Conservation (phyloP, 2,888 invertebrate genomes). For the Stegophylla sp. region DNA sequence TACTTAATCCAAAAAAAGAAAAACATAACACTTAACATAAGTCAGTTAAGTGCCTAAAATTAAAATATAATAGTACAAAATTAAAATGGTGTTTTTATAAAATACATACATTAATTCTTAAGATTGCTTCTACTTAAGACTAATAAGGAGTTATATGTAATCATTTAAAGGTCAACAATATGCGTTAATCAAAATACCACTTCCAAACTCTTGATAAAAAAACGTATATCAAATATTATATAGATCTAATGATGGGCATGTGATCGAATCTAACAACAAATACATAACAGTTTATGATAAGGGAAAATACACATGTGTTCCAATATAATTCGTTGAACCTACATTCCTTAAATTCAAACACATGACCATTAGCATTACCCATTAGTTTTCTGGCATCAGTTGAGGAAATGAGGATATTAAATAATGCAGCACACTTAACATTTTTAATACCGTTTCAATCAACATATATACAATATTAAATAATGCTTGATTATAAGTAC, state of each 20-base stretch:
- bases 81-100: not conserved
- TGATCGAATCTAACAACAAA: slow-evolving; percentile 14
- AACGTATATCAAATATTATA: slow-evolving; percentile 7
- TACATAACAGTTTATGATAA: slow-evolving; percentile 44
- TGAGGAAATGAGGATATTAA: not conserved
- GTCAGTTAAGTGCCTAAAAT: not conserved
- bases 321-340: slow-evolving; percentile 9
- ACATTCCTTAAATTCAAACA: slow-evolving; percentile 43
- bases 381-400: slow-evolving; percentile 38
- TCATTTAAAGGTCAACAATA: slow-evolving; percentile 30
- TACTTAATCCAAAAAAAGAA: not conserved
- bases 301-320: slow-evolving; percentile 18
- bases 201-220: slow-evolving; percentile 13
- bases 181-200: slow-evolving; percentile 22
- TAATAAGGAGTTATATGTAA: slow-evolving; percentile 5
- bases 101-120: not conserved
- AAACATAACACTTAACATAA: not conserved
- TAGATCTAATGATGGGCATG: slow-evolving; percentile 40
- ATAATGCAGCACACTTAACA: slow-evolving; percentile 11
- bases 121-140: not conserved
- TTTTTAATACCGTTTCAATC: slow-evolving; percentile 23
- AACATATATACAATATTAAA: not conserved
- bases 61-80: slow-evolving; percentile 4
- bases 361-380: slow-evolving; percentile 27
- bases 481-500: not conserved